phyloP scores from a whole-genome alignment of 64 coral and sea anemone species.

The Catalaphyllia jardinei region DNA sequence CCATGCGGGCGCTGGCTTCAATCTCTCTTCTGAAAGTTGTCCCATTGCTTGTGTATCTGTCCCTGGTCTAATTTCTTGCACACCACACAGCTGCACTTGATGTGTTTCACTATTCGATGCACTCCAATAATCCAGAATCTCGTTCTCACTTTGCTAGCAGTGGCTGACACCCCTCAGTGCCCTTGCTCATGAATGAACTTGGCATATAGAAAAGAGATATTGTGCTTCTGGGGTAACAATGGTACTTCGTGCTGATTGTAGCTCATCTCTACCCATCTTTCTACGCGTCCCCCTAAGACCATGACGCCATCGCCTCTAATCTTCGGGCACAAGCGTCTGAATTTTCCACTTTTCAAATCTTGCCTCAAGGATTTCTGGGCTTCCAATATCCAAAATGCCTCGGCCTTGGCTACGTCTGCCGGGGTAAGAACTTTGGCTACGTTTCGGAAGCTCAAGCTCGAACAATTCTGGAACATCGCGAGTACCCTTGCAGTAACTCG shows the following conservation, averaged over 20 bases:
- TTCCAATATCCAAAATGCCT: conserved; percentile 27
- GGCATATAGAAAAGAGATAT: background rate
- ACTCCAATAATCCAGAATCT: background rate
- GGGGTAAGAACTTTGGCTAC: background rate
- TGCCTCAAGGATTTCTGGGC: background rate
- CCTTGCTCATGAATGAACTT: background rate
- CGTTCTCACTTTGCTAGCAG: background rate
- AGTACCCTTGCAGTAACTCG: conserved; percentile 33
- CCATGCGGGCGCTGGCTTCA: conserved; percentile 44
- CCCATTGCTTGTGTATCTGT: conserved; percentile 39
- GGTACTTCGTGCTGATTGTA: too few species aligned
- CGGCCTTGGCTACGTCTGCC: conserved; percentile 9
- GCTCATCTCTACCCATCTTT: too few species aligned
- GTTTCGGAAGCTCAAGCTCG: background rate
- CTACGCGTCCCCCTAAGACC: too few species aligned
- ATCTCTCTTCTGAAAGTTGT: conserved; percentile 29
- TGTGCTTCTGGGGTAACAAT: too few species aligned
- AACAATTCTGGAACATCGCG: background rate
- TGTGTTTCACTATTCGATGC: background rate
- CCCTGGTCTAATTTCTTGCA: conserved; percentile 11
- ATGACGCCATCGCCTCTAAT: too few species aligned
- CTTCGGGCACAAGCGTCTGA: conserved; percentile 19
- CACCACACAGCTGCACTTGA: conserved; percentile 5
- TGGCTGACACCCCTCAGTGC: background rate
- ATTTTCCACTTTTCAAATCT: background rate